phyloP scores from a whole-genome alignment of 2,888 invertebrate genomes.

The Tanaodytes sp. region DNA sequence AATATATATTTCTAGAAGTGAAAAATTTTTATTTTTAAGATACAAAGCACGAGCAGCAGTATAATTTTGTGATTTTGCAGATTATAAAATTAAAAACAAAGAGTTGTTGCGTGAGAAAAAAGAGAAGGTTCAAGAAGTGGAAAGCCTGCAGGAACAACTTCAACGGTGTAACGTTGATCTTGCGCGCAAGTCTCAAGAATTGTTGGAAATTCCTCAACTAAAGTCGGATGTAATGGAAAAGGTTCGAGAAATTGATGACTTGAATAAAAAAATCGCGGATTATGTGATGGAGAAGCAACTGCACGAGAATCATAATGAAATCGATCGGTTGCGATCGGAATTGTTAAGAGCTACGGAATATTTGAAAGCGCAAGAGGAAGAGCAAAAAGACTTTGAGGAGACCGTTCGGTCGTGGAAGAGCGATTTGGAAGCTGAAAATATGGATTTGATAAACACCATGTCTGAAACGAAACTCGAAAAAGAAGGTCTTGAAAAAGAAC shows the following conservation, averaged over 20 bases:
- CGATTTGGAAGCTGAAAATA: constrained; percentile 6
- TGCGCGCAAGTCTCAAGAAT: background rate
- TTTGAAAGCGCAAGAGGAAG: constrained; percentile 27
- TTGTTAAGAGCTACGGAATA: background rate
- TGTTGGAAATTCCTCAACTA: constrained; percentile 2
- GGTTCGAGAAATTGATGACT: constrained; percentile 9
- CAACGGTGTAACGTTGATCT: background rate
- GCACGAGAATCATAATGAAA: too few relatives aligned
- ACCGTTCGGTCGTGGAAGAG: constrained; percentile 9
- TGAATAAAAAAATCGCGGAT: constrained; percentile 1
- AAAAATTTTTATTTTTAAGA: background rate
- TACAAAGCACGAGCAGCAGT: background rate
- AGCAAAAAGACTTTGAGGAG: constrained; percentile 20
- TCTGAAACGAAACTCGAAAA: constrained; percentile 2
- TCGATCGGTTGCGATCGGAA: constrained; percentile 2
- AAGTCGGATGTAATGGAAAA: constrained; percentile 2
- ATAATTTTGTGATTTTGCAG: background rate
- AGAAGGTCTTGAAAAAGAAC: background rate
- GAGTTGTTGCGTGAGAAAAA: constrained; percentile 7
- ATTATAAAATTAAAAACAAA: constrained; percentile 25
- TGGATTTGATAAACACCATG: constrained; percentile 13
- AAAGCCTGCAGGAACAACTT: constrained; percentile 11
- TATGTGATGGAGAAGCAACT: constrained; percentile 1
- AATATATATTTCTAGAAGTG: too few relatives aligned
- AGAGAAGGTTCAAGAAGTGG: constrained; percentile 18